Base-by-base conservation (phyloP, 2,888 invertebrate genomes). In the Diabrotica balteata region DNA sequence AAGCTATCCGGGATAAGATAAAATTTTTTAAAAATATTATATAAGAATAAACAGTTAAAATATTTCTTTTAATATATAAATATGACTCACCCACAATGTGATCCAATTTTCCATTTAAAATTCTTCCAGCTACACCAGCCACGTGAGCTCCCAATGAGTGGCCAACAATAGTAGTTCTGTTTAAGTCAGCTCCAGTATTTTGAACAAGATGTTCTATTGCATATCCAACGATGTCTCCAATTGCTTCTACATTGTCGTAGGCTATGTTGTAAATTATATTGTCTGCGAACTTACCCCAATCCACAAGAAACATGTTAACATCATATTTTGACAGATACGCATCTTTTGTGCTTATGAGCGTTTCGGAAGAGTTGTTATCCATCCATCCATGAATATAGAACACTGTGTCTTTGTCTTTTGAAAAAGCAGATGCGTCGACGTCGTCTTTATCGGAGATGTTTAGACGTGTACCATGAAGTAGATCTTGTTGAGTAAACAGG, bases 101-200 rank as follows among this genome's bases (percentile, higher is more conserved):
- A 22, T 49, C 59, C 7, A 66, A 8, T 9, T 52, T 8, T 43
- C 70, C 66, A 42, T 46, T 17, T 8, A 70, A 42, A 22, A 45
- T 8, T 9, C 73, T 76, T 32, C 81, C 81, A 11, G 78, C 79
- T 1, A 72, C 72, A 49, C 82, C 82, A 59, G 77, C 72, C 46
- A 81, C 71, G 63, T 83, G 82, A 6, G 82, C 81, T 9, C 82
- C 82, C 59, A 82, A 73, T 0, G 74, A 74, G 54, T 74, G 73
- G 44, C 73, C 76, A 17, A 69, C 70, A 17, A 75, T 52, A 9
- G 70, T 69, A 0, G 67, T 54, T 8, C 51, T 69, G 8, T n/a
- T 11, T 47, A 75, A 57, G 22, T 49, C 45, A 9, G 72, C 53
- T 9, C 63, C 61, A 43, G 63, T 59, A 32, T 59, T 58, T 7